phyloP scores from a whole-genome alignment of 1,140 invertebrate species.

The Conus betulinus region DNA sequence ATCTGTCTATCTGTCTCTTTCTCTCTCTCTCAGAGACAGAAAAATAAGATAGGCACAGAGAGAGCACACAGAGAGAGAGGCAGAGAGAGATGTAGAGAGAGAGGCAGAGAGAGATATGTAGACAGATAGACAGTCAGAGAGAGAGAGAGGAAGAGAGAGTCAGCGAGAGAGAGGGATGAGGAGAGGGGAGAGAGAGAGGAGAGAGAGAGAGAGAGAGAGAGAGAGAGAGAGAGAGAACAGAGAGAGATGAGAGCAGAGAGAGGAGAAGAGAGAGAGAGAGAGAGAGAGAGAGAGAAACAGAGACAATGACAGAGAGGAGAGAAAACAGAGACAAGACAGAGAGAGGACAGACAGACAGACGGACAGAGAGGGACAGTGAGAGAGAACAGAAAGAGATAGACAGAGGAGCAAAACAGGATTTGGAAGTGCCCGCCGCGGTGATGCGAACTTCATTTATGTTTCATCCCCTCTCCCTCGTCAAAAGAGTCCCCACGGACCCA shows the following conservation, averaged over 20 bases:
- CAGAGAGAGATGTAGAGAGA: background rate
- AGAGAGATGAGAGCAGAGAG: conserved; percentile 11
- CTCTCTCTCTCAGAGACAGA: background rate
- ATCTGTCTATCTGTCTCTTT: too few species aligned
- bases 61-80: background rate
- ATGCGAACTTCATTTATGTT: background rate
- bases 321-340: background rate
- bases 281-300: conserved; percentile 18
- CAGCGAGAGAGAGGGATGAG: background rate
- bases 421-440: too few species aligned
- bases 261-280: background rate
- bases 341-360: background rate
- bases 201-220: background rate
- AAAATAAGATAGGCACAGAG: background rate
- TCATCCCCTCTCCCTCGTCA: background rate
- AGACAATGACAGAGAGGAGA: background rate
- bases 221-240: background rate
- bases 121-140: background rate
- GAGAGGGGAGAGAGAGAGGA: background rate
- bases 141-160: background rate
- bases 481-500: too few species aligned
- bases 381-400: too few species aligned
- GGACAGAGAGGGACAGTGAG: background rate
- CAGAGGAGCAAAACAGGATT: too few species aligned
- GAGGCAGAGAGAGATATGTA: background rate